Evolutionary conservation across 2,888 invertebrate species (phyloP), one percentile per base, ranked within the genome.

Genomic region (Syrphus vitripennis): DNA sequence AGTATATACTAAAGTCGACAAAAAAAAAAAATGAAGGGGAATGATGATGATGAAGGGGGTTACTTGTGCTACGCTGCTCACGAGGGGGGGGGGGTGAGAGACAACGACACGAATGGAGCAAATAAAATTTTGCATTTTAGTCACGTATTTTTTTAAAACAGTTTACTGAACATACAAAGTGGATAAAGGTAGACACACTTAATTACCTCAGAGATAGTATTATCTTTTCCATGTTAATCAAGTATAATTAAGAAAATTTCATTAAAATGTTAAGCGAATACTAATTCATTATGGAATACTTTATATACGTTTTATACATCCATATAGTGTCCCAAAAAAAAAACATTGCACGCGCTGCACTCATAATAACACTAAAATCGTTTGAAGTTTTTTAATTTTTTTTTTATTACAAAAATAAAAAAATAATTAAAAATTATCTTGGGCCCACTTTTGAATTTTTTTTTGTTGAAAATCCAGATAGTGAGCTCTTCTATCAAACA

Each of bases 241-340:
- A 89, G 88, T 88, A 87, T 89, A 89, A 89, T 89, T 89, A 88
- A 88, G 88, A 89, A 67, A 89, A 88, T 88, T 89, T 89, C 88
- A 88, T 88, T 89, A 89, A 88, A 88, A 88, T 88, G 88, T 89
- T 88, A 89, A 88, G 88, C 88, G 89, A 86, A 88, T 88, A 83
- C 87, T 83, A 88, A 89, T 88, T 88, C 86, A 87, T 87, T 88
- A 84, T 59, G 31, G 40, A 45, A 10, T 34, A 34, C 9, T n/a
- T 3, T 55, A n/a, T n/a, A n/a, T 42, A 24, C 42, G 12, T 21
- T 6, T 19, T 9, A n/a, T n/a, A n/a, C n/a, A n/a, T 26, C 6
- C 10, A 34, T 7, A 37, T 12, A 21, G n/a, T 37, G 12, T 24
- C n/a, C 24, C n/a, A 34, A 70, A 9, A 7, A 10, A 1, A 34